phyloP scores from a whole-genome alignment of 2,888 invertebrate species.

The Coenonympha arcania region DNA sequence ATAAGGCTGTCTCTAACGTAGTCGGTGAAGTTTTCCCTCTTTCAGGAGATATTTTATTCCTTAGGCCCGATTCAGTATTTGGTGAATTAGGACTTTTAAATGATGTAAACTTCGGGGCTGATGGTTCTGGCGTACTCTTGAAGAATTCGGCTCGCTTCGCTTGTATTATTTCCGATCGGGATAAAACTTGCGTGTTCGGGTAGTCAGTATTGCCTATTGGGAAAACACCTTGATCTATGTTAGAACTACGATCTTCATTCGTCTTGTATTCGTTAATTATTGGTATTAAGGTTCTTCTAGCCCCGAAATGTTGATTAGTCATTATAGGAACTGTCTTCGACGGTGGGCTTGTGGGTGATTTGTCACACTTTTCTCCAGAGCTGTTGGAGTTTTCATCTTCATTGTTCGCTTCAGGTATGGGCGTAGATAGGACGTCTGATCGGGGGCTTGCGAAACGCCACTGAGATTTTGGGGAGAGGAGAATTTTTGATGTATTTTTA shows the following conservation, averaged over 20 bases:
- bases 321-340: slow-evolving; percentile 65
- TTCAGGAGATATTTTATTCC: slow-evolving; percentile 54
- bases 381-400: slow-evolving; percentile 82
- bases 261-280: slow-evolving; percentile 52
- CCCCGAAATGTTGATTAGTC: slow-evolving; percentile 68
- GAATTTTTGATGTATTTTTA: slow-evolving; percentile 76
- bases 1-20: slow-evolving; percentile 78
- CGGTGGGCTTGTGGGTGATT: slow-evolving; percentile 47
- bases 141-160: slow-evolving; percentile 78
- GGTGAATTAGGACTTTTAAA: slow-evolving; percentile 51
- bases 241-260: slow-evolving; percentile 46
- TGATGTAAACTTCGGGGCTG: slow-evolving; percentile 58
- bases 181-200: slow-evolving; percentile 43
- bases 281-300: slow-evolving; percentile 63
- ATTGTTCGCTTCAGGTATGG: slow-evolving; percentile 87
- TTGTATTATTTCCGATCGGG: slow-evolving; percentile 72
- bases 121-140: slow-evolving; percentile 51
- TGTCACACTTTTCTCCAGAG: slow-evolving; percentile 71
- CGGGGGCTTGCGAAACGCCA: slow-evolving; percentile 84
- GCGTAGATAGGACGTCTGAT: slow-evolving; percentile 88
- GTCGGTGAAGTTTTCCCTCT: slow-evolving; percentile 63
- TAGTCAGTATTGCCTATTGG: slow-evolving; percentile 63
- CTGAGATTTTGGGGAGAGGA: slow-evolving; percentile 79
- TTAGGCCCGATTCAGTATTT: slow-evolving; percentile 31
- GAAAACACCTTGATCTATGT: slow-evolving; percentile 60